Evolutionary conservation across 1,140 invertebrate species (phyloP).

Genomic region (Riptortus pedestris): DNA sequence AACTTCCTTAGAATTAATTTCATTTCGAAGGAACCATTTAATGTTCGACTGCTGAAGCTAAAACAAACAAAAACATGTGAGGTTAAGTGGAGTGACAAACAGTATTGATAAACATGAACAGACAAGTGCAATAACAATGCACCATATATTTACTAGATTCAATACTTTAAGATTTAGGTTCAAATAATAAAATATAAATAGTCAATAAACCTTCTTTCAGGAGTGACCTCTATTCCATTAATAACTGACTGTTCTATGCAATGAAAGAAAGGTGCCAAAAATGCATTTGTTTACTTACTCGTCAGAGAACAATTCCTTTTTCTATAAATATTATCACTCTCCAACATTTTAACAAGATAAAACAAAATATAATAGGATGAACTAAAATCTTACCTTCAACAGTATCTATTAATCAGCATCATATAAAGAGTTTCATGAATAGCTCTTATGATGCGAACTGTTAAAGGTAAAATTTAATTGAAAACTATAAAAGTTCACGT

Average conservation of each 20-base stretch:
- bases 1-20: too few species aligned
- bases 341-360: too few species aligned
- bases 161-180: neutral
- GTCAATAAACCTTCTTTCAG: neutral
- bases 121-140: neutral
- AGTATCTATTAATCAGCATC: too few species aligned
- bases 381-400: too few species aligned
- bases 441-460: too few species aligned
- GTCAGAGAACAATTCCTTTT: too few species aligned
- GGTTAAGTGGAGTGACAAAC: neutral
- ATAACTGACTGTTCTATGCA: conserved; percentile 7
- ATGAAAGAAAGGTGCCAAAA: conserved; percentile 4
- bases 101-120: neutral
- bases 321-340: too few species aligned
- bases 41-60: neutral
- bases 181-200: neutral
- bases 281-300: too few species aligned
- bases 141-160: neutral
- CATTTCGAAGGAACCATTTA: neutral
- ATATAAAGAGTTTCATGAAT: too few species aligned
- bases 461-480: too few species aligned
- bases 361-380: too few species aligned
- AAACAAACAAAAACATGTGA: conserved; percentile 10
- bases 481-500: too few species aligned
- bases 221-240: conserved; percentile 21